Base-by-base conservation (phyloP, 2,888 invertebrate genomes). In the Polymixis flavicincta region DNA sequence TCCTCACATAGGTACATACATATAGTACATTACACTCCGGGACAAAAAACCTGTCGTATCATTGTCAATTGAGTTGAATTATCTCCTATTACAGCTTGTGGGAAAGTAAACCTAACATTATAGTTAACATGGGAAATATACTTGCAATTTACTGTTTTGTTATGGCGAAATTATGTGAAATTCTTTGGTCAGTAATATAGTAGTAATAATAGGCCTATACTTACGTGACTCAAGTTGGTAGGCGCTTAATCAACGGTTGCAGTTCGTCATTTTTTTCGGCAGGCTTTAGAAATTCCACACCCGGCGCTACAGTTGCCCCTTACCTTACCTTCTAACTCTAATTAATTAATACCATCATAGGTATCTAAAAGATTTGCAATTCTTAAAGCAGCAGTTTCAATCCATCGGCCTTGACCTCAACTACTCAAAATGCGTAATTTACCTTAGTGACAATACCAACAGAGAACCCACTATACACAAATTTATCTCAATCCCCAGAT, bases 11-110 rank as follows among this genome's bases (percentile, higher is more conserved):
- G 14, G 11, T 64, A n/a, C 3, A 8, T 19, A 17, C 5, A 28
- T 32, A 42, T n/a, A 66, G 19, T 54, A 14, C 74, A 83, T 75
- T 82, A 88, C 84, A 88, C 83, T 73, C 69, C 59, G 65, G 63
- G 75, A 70, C 81, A 83, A 84, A 80, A 90, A 90, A 88, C 57
- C 61, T 83, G 87, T 84, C 83, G 82, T 89, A 85, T 89, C 88
- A 88, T 83, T 84, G 69, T 71, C 74, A 82, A 87, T 83, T 76
- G 82, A 76, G 68, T 84, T 71, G 69, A 84, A 89, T 87, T 86
- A 85, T 84, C 67, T 74, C 22, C 52, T 75, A 83, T 82, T 86
- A 74, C 81, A 80, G 76, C 67, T 80, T 71, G 85, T 85, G 84
- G 84, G 85, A 87, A 87, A 85, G 76, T 74, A 25, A 71, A 64